Conservation (phyloP, 2,888 invertebrate genomes). For the Xanthia togata region DNA sequence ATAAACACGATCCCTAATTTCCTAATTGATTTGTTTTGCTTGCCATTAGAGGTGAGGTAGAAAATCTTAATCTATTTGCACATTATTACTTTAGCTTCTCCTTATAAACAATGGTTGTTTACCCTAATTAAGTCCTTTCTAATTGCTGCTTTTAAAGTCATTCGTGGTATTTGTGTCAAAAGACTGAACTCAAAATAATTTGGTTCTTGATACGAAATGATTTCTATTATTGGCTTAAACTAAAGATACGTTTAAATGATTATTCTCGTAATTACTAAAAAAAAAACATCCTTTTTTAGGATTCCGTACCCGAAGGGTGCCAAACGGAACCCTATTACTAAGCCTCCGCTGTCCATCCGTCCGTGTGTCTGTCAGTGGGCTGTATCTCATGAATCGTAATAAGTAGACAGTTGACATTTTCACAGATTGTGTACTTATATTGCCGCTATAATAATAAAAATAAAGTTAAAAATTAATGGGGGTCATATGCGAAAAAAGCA, state of each 20-base stretch:
- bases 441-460: too few species aligned
- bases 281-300: neutral
- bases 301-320: too few species aligned
- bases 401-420: too few species aligned
- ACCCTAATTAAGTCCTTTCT: neutral
- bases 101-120: slow-evolving; percentile 9
- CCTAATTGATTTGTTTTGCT: slow-evolving; percentile 50
- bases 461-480: too few species aligned
- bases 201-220: neutral
- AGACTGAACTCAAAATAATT: neutral
- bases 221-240: neutral
- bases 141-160: neutral
- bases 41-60: slow-evolving; percentile 30
- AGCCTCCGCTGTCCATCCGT: too few species aligned
- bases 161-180: neutral
- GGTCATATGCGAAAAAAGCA: too few species aligned
- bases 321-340: too few species aligned
- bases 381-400: too few species aligned
- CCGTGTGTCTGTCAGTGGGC: too few species aligned
- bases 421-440: too few species aligned
- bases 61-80: neutral
- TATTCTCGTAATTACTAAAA: neutral
- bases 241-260: neutral
- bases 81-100: slow-evolving; percentile 5
- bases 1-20: slow-evolving; percentile 1